Percentiles rank a stretch among this genome's conserved stretches.
These are phyloP conservation scores for Pristiophorus japonicus DNA, from an alignment of 2,113 vertebrate species.

Conservation along the genomic window DNA sequence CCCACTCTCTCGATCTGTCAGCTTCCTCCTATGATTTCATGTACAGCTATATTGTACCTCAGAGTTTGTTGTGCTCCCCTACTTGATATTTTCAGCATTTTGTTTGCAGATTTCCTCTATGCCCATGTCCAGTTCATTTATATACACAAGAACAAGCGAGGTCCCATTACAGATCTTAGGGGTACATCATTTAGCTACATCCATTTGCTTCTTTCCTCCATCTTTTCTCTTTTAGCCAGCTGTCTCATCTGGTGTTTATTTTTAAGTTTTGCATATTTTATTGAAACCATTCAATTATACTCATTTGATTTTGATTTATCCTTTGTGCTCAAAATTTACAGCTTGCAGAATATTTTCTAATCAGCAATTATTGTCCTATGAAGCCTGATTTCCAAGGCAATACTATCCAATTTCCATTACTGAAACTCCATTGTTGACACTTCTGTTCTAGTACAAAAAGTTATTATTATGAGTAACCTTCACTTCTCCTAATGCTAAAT, in stretches of 20 bases:
- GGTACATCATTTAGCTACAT: not conserved
- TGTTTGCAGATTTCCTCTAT: no score
- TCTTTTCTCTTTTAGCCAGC: not conserved
- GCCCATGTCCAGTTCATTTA: no score
- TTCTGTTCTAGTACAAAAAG: not conserved
- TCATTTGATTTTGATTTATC: no score
- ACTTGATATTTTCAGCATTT: no score
- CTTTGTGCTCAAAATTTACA: not conserved
- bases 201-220: not conserved
- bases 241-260: not conserved
- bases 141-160: no score
- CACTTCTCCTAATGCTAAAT: not conserved
- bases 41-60: no score
- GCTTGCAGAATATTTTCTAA: not conserved
- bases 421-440: not conserved
- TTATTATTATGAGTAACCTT: not conserved
- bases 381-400: not conserved
- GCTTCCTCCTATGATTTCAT: no score
- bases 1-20: no score
- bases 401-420: not conserved
- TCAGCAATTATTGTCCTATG: not conserved
- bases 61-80: no score
- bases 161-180: no score
- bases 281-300: not conserved
- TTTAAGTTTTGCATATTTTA: not conserved